Conservation (phyloP, 2,888 invertebrate species). For the Andrena bicolor region DNA sequence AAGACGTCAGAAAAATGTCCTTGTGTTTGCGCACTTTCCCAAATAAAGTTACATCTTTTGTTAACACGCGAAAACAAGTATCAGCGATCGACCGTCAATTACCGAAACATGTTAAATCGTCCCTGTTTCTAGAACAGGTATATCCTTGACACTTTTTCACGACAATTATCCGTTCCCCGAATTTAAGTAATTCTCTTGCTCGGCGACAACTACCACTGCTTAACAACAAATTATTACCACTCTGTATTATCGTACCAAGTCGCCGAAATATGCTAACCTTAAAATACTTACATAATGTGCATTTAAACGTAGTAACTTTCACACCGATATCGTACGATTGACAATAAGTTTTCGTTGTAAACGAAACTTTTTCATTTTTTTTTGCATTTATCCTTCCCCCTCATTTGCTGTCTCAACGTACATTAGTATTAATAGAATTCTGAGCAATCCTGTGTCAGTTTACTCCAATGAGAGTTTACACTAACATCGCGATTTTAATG, state of each 20-base stretch:
- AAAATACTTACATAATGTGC: conserved; percentile 76
- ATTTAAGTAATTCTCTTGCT: neutral
- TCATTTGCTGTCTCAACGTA: too few relatives aligned
- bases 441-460: too few relatives aligned
- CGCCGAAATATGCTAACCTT: conserved; percentile 68
- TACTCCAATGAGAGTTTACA: too few relatives aligned
- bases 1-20: conserved; percentile 85
- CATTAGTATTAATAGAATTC: too few relatives aligned
- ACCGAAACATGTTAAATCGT: conserved; percentile 81
- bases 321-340: neutral
- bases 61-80: conserved; percentile 86
- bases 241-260: conserved; percentile 12
- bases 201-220: neutral
- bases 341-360: neutral
- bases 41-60: conserved; percentile 87
- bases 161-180: neutral
- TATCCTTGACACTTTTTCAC: neutral
- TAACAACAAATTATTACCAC: conserved; percentile 5
- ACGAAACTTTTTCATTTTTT: neutral
- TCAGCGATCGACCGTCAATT: conserved; percentile 86
- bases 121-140: conserved; percentile 87
- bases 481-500: too few relatives aligned
- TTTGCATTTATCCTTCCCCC: neutral
- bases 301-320: conserved; percentile 8
- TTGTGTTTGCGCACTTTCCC: conserved; percentile 87